phyloP scores from a whole-genome alignment of 2,888 invertebrate genomes.

The Tetropium fuscum region DNA sequence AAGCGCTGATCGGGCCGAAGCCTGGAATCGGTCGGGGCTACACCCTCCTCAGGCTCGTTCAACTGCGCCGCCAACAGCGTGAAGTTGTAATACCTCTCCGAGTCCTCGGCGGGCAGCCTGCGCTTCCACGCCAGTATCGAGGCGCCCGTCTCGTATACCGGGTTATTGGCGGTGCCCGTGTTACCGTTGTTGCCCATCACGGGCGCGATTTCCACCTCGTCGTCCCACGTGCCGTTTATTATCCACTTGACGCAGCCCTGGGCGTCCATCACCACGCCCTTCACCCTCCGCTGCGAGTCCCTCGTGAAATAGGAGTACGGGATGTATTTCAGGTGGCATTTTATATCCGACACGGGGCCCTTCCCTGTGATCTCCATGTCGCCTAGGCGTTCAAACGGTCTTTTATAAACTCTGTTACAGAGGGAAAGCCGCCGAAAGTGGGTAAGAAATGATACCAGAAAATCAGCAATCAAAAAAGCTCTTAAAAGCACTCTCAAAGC shows the following conservation, averaged over 20 bases:
- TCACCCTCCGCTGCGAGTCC: conserved; percentile 93
- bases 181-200: conserved; percentile 79
- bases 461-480: conserved; percentile 2
- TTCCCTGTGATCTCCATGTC: conserved; percentile 95
- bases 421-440: too few species aligned
- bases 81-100: conserved; percentile 91
- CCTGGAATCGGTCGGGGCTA: conserved; percentile 93
- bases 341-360: conserved; percentile 88
- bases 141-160: conserved; percentile 93
- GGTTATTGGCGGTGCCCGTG: conserved; percentile 77
- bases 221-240: conserved; percentile 93
- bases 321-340: conserved; percentile 96
- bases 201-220: conserved; percentile 92
- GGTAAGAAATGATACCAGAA: too few species aligned
- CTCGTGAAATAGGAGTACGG: conserved; percentile 99
- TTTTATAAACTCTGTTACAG: too few species aligned
- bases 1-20: conserved; percentile 95
- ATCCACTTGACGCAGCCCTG: conserved; percentile 80
- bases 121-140: conserved; percentile 90
- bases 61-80: conserved; percentile 95
- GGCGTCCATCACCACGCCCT: conserved; percentile 81
- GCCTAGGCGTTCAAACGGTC: too few species aligned
- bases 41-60: conserved; percentile 91
- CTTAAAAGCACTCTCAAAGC: too few species aligned
- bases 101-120: conserved; percentile 76